A percentile compares a stretch with the other conserved stretches of the same genome.
phyloP scores from a whole-genome alignment of 2,888 invertebrate genomes.

The Drosophila testacea region DNA sequence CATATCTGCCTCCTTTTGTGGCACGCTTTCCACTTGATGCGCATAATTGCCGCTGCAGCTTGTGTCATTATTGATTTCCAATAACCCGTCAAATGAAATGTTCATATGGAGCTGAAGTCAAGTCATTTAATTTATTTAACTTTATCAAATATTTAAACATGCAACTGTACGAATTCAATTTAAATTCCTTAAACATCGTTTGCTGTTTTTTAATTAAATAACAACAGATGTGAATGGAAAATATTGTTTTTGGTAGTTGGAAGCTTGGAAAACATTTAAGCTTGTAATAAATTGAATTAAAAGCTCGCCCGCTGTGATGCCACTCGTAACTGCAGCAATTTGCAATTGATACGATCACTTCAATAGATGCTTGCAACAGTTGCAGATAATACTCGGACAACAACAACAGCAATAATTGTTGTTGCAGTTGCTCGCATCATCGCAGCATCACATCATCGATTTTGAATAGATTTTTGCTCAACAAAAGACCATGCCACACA shows the following conservation, averaged over 20 bases:
- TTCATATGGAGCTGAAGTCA: background rate
- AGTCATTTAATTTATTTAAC: slow-evolving; percentile 31
- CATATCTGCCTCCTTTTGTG: slow-evolving; percentile 16
- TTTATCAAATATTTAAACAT: slow-evolving; percentile 47
- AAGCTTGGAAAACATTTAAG: slow-evolving; percentile 1
- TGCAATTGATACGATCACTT: slow-evolving; percentile 20
- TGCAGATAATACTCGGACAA: slow-evolving; percentile 7
- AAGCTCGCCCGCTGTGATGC: background rate
- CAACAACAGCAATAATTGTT: background rate
- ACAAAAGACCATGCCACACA: slow-evolving; percentile 19
- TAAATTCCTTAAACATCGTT: slow-evolving; percentile 34
- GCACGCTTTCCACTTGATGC: slow-evolving; percentile 55
- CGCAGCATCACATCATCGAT: slow-evolving; percentile 25
- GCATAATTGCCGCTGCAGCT: slow-evolving; percentile 45
- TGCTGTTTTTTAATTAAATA: slow-evolving; percentile 41
- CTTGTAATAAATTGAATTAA: slow-evolving; percentile 14
- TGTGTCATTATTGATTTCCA: slow-evolving; percentile 41
- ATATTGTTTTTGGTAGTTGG: slow-evolving; percentile 1
- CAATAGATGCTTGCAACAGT: slow-evolving; percentile 10
- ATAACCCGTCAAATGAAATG: background rate
- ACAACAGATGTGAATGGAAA: background rate
- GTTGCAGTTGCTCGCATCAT: slow-evolving; percentile 18
- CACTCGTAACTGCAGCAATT: slow-evolving; percentile 15
- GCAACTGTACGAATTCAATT: slow-evolving; percentile 22
- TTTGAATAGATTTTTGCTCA: slow-evolving; percentile 13